Evolutionary conservation across 2,113 vertebrate genomes (phyloP).

Genomic region (Garra rufa): DNA sequence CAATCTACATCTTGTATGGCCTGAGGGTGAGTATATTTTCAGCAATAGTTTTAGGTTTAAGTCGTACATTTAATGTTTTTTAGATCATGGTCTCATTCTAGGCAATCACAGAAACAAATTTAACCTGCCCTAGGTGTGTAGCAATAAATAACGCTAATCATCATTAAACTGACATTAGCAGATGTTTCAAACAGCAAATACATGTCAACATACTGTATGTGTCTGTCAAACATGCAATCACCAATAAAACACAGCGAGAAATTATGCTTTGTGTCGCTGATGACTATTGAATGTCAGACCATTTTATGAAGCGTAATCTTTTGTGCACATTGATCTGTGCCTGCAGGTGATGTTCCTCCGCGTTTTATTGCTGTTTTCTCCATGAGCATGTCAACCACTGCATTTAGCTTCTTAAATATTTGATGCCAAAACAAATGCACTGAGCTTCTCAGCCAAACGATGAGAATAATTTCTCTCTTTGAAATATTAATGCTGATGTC

Average conservation of each 20-base stretch:
- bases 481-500: conserved; percentile 30
- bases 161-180: neutral
- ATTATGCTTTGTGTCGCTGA: neutral
- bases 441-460: neutral
- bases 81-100: too few species aligned
- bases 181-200: neutral
- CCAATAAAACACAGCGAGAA: conserved; percentile 11
- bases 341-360: neutral
- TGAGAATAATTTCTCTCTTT: conserved; percentile 12
- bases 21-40: neutral
- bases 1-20: too few species aligned
- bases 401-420: conserved; percentile 33
- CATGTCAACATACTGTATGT: neutral
- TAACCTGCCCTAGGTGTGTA: neutral
- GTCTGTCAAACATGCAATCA: conserved; percentile 35
- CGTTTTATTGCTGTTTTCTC: neutral
- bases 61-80: too few species aligned
- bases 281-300: conserved; percentile 4
- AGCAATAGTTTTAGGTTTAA: too few species aligned
- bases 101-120: neutral
- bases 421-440: conserved; percentile 33
- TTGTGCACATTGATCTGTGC: conserved; percentile 24
- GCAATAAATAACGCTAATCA: neutral
- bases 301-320: conserved; percentile 33
- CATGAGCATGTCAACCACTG: conserved; percentile 13